A percentile compares a stretch with the other conserved stretches of the same genome.
Evolutionary conservation across 30 jellyfish, hydroid and myxozoan genomes (phyloP).

Genomic region (Aurelia sp.): DNA sequence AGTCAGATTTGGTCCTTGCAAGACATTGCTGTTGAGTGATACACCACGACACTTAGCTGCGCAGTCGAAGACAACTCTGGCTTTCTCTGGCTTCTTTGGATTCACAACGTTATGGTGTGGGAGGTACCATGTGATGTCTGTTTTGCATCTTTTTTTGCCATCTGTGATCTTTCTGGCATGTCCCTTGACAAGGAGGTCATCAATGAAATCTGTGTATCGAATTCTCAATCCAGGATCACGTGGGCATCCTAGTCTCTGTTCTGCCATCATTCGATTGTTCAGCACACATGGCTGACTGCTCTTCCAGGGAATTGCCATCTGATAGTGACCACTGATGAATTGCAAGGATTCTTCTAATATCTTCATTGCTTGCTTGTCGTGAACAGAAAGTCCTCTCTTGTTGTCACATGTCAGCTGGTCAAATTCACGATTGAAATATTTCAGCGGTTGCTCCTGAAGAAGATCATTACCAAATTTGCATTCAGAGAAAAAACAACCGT

Average conservation of each 20-base stretch:
- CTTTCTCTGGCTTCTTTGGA: slow-evolving; percentile 1
- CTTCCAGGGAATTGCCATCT: too few relatives aligned
- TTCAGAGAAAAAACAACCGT: slow-evolving; percentile 11
- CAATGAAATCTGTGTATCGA: slow-evolving; percentile 1
- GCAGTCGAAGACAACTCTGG: slow-evolving; percentile 8
- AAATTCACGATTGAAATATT: slow-evolving; percentile 31
- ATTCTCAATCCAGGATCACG: neutral
- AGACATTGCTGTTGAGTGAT: slow-evolving; percentile 4
- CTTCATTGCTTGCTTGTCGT: slow-evolving; percentile 48
- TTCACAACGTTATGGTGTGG: slow-evolving; percentile 2
- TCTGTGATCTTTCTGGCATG: slow-evolving; percentile 8
- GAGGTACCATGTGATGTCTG: slow-evolving; percentile 4
- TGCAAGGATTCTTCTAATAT: slow-evolving; percentile 28
- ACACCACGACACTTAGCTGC: slow-evolving; percentile 7
- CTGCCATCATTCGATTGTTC: too few relatives aligned
- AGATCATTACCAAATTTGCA: neutral
- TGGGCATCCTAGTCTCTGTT: slow-evolving; percentile 22
- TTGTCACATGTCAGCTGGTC: slow-evolving; percentile 15
- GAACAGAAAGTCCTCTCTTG: slow-evolving; percentile 27
- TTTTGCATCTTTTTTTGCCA: neutral
- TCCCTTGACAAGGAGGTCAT: slow-evolving; percentile 12
- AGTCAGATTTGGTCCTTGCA: slow-evolving; percentile 10
- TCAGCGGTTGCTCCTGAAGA: slow-evolving; percentile 18
- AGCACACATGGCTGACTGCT: too few relatives aligned
- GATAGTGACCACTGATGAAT: neutral